These are phyloP conservation scores for Myotis myotis DNA, from an alignment of 2,797 vertebrate species.

Conservation along the genomic window DNA sequence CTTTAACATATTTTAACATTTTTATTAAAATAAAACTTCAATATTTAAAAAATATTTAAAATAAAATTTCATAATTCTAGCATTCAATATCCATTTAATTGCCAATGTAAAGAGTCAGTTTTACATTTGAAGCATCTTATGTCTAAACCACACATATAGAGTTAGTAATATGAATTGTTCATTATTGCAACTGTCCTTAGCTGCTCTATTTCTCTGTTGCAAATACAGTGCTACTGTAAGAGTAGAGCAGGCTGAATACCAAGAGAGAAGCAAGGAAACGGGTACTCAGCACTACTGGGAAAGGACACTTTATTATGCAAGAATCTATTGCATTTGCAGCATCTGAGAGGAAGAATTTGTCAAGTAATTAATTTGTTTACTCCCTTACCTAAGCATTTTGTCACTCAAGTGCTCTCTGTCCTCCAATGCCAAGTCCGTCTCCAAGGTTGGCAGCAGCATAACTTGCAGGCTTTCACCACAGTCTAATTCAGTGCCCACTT, in stretches of 20 bases:
- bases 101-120: neutral
- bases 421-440: neutral
- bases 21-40: slow-evolving; percentile 20
- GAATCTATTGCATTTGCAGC: neutral
- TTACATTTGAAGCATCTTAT: neutral
- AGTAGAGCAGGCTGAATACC: neutral
- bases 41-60: no score
- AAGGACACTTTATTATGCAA: neutral
- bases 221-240: neutral
- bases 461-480: neutral
- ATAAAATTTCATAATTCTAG: neutral
- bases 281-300: neutral
- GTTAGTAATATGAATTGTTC: slow-evolving; percentile 1
- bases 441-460: neutral
- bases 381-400: neutral
- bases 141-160: neutral
- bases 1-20: neutral
- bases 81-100: neutral
- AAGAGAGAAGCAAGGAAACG: neutral
- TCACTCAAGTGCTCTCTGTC: neutral
- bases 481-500: neutral
- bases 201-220: neutral
- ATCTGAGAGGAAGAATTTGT: neutral
- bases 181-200: neutral
- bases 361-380: neutral